phyloP scores from a whole-genome alignment of 1,140 invertebrate species.

The Drosophila sturtevanti region DNA sequence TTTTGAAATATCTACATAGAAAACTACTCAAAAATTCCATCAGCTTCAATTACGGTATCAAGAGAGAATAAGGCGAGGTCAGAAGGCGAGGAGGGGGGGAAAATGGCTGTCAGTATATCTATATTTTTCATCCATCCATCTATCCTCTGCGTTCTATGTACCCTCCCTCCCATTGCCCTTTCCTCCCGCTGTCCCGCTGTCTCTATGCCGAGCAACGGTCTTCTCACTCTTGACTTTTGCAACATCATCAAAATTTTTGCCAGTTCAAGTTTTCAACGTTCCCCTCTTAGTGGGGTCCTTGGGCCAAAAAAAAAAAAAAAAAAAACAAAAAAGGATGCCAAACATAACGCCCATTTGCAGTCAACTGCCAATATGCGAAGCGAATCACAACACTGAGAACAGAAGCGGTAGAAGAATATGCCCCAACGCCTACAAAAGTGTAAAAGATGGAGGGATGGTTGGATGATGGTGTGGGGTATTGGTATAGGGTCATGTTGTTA shows the following conservation, averaged over 20 bases:
- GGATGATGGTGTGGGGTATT: slow-evolving; percentile 29
- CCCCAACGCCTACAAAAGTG: slow-evolving; percentile 23
- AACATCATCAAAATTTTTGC: slow-evolving; percentile 77
- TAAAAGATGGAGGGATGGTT: background rate
- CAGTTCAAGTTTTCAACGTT: slow-evolving; percentile 28
- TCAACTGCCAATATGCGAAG: slow-evolving; percentile 79
- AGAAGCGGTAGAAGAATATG: slow-evolving; percentile 22
- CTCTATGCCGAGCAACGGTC: slow-evolving; percentile 5
- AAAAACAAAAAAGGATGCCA: slow-evolving; percentile 36
- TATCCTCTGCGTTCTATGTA: background rate
- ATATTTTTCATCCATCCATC: slow-evolving; percentile 2
- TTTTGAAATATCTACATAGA: slow-evolving; percentile 65
- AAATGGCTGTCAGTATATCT: slow-evolving; percentile 7
- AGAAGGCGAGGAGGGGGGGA: background rate
- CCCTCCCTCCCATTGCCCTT: background rate
- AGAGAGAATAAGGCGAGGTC: background rate
- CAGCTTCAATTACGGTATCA: slow-evolving; percentile 66
- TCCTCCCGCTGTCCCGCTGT: background rate
- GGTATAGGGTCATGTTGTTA: slow-evolving; percentile 60
- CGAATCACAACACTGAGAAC: slow-evolving; percentile 56
- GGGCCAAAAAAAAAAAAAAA: slow-evolving; percentile 2
- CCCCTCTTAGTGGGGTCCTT: slow-evolving; percentile 14
- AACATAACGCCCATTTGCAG: slow-evolving; percentile 78
- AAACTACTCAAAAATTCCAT: slow-evolving; percentile 68
- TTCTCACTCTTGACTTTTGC: slow-evolving; percentile 63